These are phyloP conservation scores for Cranoglanis bouderius DNA, from an alignment of 2,113 vertebrate genomes.

Conservation along the genomic window DNA sequence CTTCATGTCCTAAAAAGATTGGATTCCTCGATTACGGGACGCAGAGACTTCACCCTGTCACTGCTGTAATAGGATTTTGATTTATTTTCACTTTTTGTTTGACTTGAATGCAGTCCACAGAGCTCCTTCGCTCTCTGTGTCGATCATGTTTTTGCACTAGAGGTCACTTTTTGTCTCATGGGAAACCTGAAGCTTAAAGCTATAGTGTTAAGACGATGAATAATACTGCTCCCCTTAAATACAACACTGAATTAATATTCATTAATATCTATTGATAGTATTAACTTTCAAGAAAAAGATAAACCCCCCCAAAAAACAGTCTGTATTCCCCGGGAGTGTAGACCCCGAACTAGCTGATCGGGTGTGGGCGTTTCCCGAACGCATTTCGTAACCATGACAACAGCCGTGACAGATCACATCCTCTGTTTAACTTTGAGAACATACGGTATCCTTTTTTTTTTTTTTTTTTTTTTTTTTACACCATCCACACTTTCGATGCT, in stretches of 20 bases:
- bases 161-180: neutral
- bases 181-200: neutral
- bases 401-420: neutral
- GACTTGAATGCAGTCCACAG: neutral
- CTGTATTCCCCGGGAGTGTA: neutral
- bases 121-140: neutral
- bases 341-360: neutral
- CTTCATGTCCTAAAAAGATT: neutral
- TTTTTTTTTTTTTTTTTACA: too few species aligned
- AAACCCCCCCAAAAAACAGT: too few species aligned
- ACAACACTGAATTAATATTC: neutral
- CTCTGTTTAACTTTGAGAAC: neutral
- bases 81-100: neutral
- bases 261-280: neutral
- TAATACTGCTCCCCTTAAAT: neutral
- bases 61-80: neutral
- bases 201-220: neutral
- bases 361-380: neutral
- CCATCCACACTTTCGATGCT: neutral
- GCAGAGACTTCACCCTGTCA: neutral
- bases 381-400: neutral
- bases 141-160: neutral
- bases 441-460: too few species aligned
- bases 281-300: neutral
- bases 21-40: neutral